These are phyloP conservation scores for Oplegnathus fasciatus DNA, from an alignment of 2,113 vertebrate genomes.

Conservation along the genomic window DNA sequence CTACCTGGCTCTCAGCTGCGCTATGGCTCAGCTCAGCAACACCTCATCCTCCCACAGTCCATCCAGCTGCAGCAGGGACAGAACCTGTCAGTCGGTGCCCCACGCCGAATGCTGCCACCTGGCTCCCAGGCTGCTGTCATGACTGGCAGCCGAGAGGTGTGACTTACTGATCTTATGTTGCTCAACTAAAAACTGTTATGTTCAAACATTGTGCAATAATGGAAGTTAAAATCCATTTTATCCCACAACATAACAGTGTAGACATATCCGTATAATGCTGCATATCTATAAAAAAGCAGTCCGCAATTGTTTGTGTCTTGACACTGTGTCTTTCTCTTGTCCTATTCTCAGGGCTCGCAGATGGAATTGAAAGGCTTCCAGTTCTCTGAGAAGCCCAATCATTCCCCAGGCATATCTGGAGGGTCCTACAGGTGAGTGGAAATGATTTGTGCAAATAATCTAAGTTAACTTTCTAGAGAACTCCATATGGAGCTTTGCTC, in stretches of 20 bases:
- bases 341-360: constrained; percentile 87
- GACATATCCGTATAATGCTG: not conserved
- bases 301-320: not conserved
- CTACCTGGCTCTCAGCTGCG: constrained; percentile 96
- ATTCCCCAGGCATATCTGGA: constrained; percentile 88
- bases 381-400: constrained; percentile 94
- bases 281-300: not conserved
- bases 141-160: constrained; percentile 92
- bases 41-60: constrained; percentile 95
- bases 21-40: constrained; percentile 96
- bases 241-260: not conserved
- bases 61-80: constrained; percentile 97
- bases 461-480: not conserved
- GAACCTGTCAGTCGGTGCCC: constrained; percentile 93
- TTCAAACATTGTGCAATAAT: not conserved
- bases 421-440: constrained; percentile 91
- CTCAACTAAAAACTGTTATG: not conserved
- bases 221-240: not conserved
- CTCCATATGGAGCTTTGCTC: too few species aligned
- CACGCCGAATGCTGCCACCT: constrained; percentile 92
- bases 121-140: constrained; percentile 92
- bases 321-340: not conserved
- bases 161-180: not conserved
- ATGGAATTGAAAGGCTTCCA: constrained; percentile 99
- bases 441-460: not conserved